A percentile compares a stretch with the other conserved stretches of the same genome.
Conservation (phyloP, 2,797 vertebrate genomes). For the Manis pentadactyla region DNA sequence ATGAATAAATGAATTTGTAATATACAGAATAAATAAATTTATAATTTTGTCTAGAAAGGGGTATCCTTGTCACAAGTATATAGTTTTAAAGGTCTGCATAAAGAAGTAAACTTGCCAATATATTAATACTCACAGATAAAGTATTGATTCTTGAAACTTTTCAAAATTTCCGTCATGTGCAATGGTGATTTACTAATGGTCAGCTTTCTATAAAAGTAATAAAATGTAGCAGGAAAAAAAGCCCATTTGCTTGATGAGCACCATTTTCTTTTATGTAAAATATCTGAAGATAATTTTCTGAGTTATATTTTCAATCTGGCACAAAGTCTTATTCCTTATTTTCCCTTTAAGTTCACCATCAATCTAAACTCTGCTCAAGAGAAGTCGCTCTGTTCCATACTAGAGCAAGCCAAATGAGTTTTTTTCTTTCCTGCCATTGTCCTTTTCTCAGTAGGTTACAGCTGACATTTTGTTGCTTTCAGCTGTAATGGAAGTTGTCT, state of each 20-base stretch:
- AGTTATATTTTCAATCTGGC: background rate
- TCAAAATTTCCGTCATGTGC: background rate
- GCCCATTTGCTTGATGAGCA: background rate
- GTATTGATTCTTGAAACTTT: background rate
- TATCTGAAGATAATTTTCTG: background rate
- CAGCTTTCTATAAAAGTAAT: background rate
- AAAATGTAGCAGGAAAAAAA: background rate
- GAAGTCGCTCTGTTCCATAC: background rate
- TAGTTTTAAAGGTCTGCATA: conserved; percentile 5
- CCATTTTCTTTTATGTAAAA: too few species aligned
- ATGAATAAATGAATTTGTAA: background rate
- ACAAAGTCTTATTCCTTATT: background rate
- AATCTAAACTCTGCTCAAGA: background rate
- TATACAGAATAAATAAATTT: background rate
- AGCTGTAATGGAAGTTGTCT: background rate
- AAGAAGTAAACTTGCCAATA: background rate
- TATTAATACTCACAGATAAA: background rate
- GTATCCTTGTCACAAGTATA: background rate
- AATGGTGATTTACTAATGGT: background rate
- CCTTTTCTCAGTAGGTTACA: conserved; percentile 1
- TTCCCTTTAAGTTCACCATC: background rate
- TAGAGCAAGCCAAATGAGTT: background rate
- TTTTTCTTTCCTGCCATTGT: background rate
- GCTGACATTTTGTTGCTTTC: background rate
- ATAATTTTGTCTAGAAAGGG: background rate